A percentile compares a stretch with the other conserved stretches of the same genome.
phyloP scores from a whole-genome alignment of 1,140 invertebrate species.

The Eriosoma lanigerum region DNA sequence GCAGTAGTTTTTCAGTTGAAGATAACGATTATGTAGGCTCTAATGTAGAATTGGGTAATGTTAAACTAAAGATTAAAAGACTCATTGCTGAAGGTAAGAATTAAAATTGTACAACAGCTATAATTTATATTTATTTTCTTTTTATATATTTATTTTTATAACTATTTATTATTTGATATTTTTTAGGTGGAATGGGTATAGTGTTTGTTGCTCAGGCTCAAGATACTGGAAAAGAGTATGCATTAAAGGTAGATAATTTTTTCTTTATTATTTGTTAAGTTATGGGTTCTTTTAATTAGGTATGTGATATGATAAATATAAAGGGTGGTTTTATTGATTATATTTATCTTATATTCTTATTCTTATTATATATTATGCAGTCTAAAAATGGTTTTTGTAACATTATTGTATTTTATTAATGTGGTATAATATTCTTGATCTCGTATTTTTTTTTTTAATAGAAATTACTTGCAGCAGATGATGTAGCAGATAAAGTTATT shows the following conservation, averaged over 20 bases:
- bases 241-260: conserved; percentile 69
- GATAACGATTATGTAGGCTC: conserved; percentile 91
- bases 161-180: conserved; percentile 55
- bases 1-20: conserved; percentile 62
- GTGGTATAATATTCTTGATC: background rate
- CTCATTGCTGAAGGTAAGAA: conserved; percentile 87
- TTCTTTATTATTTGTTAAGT: background rate
- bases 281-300: background rate
- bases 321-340: background rate
- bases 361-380: background rate
- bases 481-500: conserved; percentile 74
- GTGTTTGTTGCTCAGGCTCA: conserved; percentile 91
- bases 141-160: background rate
- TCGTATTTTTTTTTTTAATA: conserved; percentile 56
- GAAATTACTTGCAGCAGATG: conserved; percentile 76
- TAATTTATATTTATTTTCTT: no score
- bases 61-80: conserved; percentile 84
- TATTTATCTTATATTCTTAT: background rate
- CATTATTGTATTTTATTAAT: background rate
- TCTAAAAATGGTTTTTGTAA: no score
- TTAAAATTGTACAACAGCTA: background rate
- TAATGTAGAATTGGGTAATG: conserved; percentile 82
- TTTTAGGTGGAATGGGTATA: conserved; percentile 89
- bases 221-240: conserved; percentile 83
- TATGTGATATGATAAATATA: background rate